Conservation (phyloP, 1,140 invertebrate genomes). For the Drosophila parabipectinata region DNA sequence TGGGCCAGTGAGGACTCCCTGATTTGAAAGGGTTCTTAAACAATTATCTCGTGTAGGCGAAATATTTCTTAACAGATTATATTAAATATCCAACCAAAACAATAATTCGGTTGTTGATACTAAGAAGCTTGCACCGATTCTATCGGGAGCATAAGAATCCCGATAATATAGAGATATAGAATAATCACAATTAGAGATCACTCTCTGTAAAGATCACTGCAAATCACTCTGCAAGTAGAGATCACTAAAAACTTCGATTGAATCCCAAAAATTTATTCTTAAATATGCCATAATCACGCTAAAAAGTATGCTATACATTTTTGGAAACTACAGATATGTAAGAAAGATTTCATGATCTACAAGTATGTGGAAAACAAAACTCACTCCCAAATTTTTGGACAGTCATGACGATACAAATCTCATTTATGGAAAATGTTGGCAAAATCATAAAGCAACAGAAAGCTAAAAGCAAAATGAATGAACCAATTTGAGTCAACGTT, state of each 20-base stretch:
- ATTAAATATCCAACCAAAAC: neutral
- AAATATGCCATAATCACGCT: too few relatives aligned
- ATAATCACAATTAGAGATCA: too few relatives aligned
- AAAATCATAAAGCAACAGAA: conserved; percentile 35
- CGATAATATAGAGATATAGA: too few relatives aligned
- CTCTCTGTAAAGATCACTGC: too few relatives aligned
- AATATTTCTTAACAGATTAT: neutral
- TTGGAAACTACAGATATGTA: neutral
- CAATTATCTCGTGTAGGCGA: neutral
- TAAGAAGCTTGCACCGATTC: too few relatives aligned
- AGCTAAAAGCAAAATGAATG: conserved; percentile 37
- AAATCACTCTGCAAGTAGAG: too few relatives aligned
- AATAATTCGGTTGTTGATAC: too few relatives aligned
- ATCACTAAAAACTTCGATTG: too few relatives aligned
- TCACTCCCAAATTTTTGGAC: conserved; percentile 6
- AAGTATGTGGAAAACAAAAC: neutral
- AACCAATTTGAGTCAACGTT: conserved; percentile 37
- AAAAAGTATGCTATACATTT: neutral
- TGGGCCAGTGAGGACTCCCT: neutral
- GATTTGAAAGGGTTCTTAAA: conserved; percentile 1
- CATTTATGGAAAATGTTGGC: conserved; percentile 32
- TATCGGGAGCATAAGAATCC: too few relatives aligned
- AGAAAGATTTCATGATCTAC: neutral
- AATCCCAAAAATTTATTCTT: too few relatives aligned
- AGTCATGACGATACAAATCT: conserved; percentile 28